These are phyloP conservation scores for Paramormyrops hopkinsi DNA, from an alignment of 2,797 vertebrate species.

Conservation along the genomic window DNA sequence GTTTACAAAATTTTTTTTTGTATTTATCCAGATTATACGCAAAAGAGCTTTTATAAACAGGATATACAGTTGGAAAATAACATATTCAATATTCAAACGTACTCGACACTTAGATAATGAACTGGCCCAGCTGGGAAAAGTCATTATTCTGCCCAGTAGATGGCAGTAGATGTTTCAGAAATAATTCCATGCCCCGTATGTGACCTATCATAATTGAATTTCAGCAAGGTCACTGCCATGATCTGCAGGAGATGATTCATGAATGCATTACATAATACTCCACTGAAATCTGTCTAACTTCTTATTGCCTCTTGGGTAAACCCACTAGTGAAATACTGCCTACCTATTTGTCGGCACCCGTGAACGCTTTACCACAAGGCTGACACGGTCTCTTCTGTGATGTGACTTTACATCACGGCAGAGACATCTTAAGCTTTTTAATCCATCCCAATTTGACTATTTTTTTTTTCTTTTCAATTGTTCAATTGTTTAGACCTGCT, in stretches of 20 bases:
- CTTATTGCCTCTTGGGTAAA: background rate
- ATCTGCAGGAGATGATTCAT: background rate
- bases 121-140: background rate
- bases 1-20: background rate
- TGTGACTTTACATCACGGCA: background rate
- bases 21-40: background rate
- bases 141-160: slow-evolving; percentile 19
- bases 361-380: background rate
- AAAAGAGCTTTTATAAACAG: slow-evolving; percentile 5
- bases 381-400: background rate
- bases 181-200: background rate
- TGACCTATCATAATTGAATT: background rate
- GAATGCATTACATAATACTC: background rate
- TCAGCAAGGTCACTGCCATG: background rate
- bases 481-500: background rate
- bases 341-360: background rate
- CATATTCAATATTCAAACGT: background rate
- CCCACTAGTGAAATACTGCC: background rate
- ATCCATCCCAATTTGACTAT: background rate
- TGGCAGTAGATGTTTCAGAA: slow-evolving; percentile 17
- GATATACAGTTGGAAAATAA: background rate
- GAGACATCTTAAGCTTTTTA: slow-evolving; percentile 5
- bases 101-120: background rate
- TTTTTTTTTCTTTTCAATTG: background rate
- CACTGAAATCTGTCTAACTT: background rate